Conservation (phyloP, 2,113 vertebrate genomes). For the Chunga burmeisteri region DNA sequence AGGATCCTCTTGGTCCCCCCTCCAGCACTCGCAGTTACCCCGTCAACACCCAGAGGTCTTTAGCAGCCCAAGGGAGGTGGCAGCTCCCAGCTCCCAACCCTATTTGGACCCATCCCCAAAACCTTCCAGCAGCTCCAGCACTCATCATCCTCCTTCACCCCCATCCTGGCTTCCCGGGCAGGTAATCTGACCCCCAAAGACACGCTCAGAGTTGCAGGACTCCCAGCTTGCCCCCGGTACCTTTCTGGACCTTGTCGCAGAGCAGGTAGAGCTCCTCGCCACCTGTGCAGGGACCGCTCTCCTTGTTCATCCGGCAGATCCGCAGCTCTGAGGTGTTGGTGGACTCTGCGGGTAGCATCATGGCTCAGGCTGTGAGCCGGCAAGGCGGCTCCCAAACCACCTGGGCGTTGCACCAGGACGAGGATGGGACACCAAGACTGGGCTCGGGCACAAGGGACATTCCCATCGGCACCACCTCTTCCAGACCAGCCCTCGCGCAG, state of each 20-base stretch:
- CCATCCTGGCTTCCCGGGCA: no score
- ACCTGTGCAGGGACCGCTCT: constrained; percentile 79
- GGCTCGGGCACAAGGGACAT: fast-evolving
- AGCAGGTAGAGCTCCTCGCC: constrained; percentile 91
- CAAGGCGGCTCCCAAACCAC: background rate
- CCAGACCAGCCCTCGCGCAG: fast-evolving
- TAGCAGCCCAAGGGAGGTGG: no score
- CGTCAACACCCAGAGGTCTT: background rate
- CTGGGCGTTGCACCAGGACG: no score
- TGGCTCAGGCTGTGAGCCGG: fast-evolving
- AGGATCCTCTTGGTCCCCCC: background rate
- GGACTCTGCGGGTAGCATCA: constrained; percentile 73
- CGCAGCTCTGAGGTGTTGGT: constrained; percentile 92
- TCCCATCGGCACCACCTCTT: background rate
- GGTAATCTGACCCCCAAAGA: background rate
- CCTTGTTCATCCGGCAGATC: constrained; percentile 87
- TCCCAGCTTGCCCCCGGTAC: constrained; percentile 35
- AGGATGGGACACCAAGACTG: background rate
- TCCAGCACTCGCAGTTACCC: background rate
- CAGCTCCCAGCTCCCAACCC: background rate
- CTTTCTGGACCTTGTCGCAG: constrained; percentile 98
- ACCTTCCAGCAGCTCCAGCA: background rate
- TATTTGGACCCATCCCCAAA: background rate
- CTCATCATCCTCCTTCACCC: background rate
- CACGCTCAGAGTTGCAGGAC: fast-evolving